A percentile compares a stretch with the other conserved stretches of the same genome.
Conservation (phyloP, 2,797 vertebrate species). For the Pelochelys cantorii region DNA sequence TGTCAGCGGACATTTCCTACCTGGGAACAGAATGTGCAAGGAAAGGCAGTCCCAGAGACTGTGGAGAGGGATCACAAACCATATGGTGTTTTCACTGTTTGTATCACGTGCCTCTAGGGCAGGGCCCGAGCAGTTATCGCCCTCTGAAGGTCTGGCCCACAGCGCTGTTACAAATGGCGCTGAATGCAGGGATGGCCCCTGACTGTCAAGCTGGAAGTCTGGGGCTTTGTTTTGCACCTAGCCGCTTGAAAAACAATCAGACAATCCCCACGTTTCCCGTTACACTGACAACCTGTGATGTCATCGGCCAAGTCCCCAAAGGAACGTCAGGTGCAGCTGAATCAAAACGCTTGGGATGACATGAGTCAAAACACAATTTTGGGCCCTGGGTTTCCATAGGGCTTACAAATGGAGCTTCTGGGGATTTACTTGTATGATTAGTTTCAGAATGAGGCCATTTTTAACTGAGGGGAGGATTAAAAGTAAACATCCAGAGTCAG, state of each 20-base stretch:
- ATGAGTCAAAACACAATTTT: not conserved
- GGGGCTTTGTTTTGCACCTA: not conserved
- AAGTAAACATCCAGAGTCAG: slow-evolving; percentile 39
- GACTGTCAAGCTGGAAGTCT: not conserved
- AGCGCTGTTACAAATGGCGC: not conserved
- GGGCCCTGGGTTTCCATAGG: not conserved
- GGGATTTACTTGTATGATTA: not conserved
- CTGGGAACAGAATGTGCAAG: not conserved
- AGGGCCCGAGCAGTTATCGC: not conserved
- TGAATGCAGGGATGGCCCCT: not conserved
- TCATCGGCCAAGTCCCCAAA: not conserved
- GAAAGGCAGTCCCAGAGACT: not conserved
- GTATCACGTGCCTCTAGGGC: not conserved
- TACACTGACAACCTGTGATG: not conserved
- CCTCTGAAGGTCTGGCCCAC: not conserved
- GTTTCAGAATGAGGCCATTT: not conserved
- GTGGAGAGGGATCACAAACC: not conserved
- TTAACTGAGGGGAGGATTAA: not conserved
- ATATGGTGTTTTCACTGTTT: not conserved
- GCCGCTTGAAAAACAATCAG: not conserved
- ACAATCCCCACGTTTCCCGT: not conserved
- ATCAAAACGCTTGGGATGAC: not conserved
- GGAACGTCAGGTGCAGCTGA: not conserved
- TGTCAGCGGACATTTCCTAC: not conserved
- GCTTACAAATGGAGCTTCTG: not conserved